Conservation (phyloP, 2,797 vertebrate species). For the Bryconaethiops microstoma region DNA sequence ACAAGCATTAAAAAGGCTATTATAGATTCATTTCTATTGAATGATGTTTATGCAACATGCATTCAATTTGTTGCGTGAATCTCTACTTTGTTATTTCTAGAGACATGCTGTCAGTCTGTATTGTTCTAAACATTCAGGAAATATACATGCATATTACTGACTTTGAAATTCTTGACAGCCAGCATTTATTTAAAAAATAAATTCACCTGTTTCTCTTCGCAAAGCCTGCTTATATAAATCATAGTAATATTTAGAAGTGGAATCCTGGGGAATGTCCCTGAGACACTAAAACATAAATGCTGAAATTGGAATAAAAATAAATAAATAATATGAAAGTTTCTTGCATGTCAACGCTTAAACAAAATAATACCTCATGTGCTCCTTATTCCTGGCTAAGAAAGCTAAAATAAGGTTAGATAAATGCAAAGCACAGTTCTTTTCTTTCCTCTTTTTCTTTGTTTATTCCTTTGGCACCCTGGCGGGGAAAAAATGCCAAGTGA, state of each 20-base stretch:
- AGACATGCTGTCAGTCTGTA: not conserved
- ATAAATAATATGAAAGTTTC: not conserved
- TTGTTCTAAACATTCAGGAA: not conserved
- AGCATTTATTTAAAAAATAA: not conserved
- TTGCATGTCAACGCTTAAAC: constrained; percentile 20
- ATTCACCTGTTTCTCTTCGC: not conserved
- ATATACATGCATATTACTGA: no score
- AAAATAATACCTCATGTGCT: constrained; percentile 41
- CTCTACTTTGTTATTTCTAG: not conserved
- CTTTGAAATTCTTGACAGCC: not conserved
- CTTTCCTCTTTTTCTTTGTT: constrained; percentile 50
- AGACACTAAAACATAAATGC: not conserved
- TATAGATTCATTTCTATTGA: not conserved
- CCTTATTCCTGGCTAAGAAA: constrained; percentile 31
- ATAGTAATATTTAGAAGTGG: not conserved
- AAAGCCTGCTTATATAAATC: not conserved
- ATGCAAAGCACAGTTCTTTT: constrained; percentile 39
- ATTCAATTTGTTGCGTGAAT: not conserved
- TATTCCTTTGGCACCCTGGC: constrained; percentile 45
- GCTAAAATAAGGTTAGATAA: constrained; percentile 29
- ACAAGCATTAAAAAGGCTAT: not conserved
- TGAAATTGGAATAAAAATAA: not conserved
- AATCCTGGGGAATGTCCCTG: no score
- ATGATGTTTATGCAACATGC: not conserved
- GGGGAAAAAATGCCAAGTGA: constrained; percentile 48